Evolutionary conservation across 1,140 invertebrate species (phyloP), one percentile per base, ranked within the genome.

Genomic region (Euschistus heros): DNA sequence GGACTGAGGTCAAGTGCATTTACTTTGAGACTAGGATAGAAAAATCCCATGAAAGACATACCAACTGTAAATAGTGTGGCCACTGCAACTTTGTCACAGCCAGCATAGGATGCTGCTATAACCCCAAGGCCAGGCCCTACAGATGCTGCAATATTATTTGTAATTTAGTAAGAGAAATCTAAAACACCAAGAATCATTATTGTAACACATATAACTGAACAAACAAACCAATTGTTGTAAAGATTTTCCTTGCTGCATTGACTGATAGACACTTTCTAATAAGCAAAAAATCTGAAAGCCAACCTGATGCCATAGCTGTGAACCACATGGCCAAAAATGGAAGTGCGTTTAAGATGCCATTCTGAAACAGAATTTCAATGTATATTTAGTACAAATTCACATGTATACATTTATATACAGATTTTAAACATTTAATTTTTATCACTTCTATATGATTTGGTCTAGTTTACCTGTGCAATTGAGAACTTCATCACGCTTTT

Each of bases 1-100:
- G 88, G 87, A 44, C 86, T 86, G 62, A 94, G 81, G 75, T 93
- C 90, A 59, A 93, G 75, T 17, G 88, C 84, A 71, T 91, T 92
- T 1, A 88, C 84, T 74, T 87, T 87, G 80, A 87, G 84, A 42
- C 85, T 85, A 54, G 84, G 84, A 76, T 87, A 87, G 73, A 85
- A 87, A 14, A 84, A 81, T 8, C 86, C 86, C 85, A 88, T 88
- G 8, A 85, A 77, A 2, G 83, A 84, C 83, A 88, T 87, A 15
- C 83, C 85, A 6, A 85, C 73, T 3, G 86, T 83, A 68, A 89
- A 87, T 70, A 85, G 77, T 10, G 80, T 73, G 0, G 88, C 83
- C 10, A 85, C 85, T 0, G 81, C 61, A 17, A 78, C 75, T 33
- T 80, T 77, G 72, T 88, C 78, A 68, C 87, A 93, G 8, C 87